Base-by-base conservation (phyloP, 2,888 invertebrate species). In the Muscina levida region DNA sequence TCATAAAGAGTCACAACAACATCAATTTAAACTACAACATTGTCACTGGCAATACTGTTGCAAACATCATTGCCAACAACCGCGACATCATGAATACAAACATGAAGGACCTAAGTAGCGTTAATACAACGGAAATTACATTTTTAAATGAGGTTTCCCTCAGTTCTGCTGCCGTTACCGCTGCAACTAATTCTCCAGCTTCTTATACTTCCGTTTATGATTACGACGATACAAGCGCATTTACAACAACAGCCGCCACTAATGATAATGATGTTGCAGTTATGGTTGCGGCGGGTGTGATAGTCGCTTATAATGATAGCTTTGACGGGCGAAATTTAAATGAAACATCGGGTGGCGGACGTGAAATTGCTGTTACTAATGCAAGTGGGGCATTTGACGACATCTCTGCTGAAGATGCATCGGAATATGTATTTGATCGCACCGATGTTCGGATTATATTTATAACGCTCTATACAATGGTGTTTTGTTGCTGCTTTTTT, bases 401-500 rank as follows among this genome's bases (percentile, higher is more conserved):
- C 57, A 79, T 85, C 65, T 84, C 84, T 11, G 84, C 82, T 1
- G 86, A 92, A 74, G 82, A 81, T 31, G 82, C 84, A 56, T 93
- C 93, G 82, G 94, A 95, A 79, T 95, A 94, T 87, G 94, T 95
- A 84, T 95, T 95, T 87, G 95, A 95, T 89, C 92, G 95, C 85
- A 92, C 92, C 68, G 94, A 95, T 88, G 93, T 95, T 72, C 92
- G 94, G 87, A 92, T 94, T 67, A 93, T 95, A 86, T 95, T 95
- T 89, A 94, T 95, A 86, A 93, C 93, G 0, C 91, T 95, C 31
- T 96, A 96, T 88, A 93, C 94, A 1, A 91, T 95, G 82, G 95
- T 96, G 19, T 96, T 96, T 89, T 94, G 95, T 89, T 94, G 94
- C 86, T 96, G 96, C 88, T 95, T 95, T 89, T 95, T 96, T 87